Conservation (phyloP, 2,113 vertebrate genomes). For the Caloenas nicobarica region DNA sequence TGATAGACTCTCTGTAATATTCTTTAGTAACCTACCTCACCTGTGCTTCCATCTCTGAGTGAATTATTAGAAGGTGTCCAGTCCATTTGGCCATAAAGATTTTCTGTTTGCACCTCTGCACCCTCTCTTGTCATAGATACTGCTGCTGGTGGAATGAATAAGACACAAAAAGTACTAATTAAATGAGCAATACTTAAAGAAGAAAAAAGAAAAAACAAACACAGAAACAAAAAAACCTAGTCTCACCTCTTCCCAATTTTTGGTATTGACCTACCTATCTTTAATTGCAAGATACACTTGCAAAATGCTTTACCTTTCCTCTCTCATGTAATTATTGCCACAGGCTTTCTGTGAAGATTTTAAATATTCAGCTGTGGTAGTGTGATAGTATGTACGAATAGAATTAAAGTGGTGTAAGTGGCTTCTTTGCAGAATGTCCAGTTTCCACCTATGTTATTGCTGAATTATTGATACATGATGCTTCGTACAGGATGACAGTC, state of each 20-base stretch:
- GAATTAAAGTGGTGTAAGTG: not conserved
- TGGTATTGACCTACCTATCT: not conserved
- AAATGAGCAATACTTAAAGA: not conserved
- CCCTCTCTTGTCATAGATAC: not conserved
- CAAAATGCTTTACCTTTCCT: not conserved
- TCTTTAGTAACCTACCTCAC: not conserved
- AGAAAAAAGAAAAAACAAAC: not conserved
- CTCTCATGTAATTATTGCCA: not conserved
- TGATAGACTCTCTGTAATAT: not conserved
- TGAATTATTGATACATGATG: fast-evolving
- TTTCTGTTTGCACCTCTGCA: not conserved
- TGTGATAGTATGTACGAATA: fast-evolving
- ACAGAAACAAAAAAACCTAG: not conserved
- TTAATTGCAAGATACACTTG: not conserved
- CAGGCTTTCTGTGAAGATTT: not conserved
- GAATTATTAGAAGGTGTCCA: not conserved
- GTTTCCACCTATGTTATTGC: not conserved
- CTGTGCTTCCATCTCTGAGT: not conserved
- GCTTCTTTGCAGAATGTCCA: not conserved
- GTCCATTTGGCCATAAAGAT: not conserved
- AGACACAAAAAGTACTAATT: not conserved
- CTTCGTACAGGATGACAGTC: not conserved
- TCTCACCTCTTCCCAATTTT: not conserved
- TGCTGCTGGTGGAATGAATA: not conserved
- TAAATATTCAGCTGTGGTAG: not conserved